Evolutionary conservation across 2,888 invertebrate species (phyloP), one percentile per base, ranked within the genome.

Genomic region (Diarsia mendica): DNA sequence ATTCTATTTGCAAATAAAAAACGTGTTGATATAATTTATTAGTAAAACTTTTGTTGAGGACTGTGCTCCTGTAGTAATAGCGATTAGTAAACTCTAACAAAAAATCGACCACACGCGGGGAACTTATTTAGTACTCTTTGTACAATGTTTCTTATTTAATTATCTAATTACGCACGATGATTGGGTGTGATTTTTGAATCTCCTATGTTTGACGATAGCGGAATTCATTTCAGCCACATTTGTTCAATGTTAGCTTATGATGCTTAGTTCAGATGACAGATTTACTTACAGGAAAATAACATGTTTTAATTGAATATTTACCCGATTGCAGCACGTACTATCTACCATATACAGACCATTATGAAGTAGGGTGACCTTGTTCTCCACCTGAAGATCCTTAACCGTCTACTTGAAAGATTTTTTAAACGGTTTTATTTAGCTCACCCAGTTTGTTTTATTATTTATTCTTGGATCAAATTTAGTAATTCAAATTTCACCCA

Each of bases 31-130:
- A n/a, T n/a, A n/a, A 55, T 23, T 55, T 13, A 55, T 55, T 28
- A 15, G 15, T 28, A 58, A 23, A 15, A 28, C 46, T 55, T 77
- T 48, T 60, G 4, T 44, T 46, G 44, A 13, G 5, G 39, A 66
- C 61, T 55, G 44, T 66, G 64, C 55, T 77, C 84, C 39, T 68
- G 65, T 72, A 72, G 72, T 75, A n/a, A n/a, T n/a, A n/a, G n/a
- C 65, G 69, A 85, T 75, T 72, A 66, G 71, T 67, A 58, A 55
- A 51, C 23, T 60, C 48, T 76, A 67, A 72, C 80, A 87, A 88
- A 85, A 83, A 80, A 66, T 75, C 46, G n/a, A 67, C 44, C 60
- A 61, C 53, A 65, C 33, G 20, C 10, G 64, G 23, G 60, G 23
- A 69, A 64, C 39, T 13, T 64, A 49, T 49, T 64, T 53, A 44